These are phyloP conservation scores for Sturmia bella DNA, from an alignment of 2,888 invertebrate genomes.

Conservation along the genomic window DNA sequence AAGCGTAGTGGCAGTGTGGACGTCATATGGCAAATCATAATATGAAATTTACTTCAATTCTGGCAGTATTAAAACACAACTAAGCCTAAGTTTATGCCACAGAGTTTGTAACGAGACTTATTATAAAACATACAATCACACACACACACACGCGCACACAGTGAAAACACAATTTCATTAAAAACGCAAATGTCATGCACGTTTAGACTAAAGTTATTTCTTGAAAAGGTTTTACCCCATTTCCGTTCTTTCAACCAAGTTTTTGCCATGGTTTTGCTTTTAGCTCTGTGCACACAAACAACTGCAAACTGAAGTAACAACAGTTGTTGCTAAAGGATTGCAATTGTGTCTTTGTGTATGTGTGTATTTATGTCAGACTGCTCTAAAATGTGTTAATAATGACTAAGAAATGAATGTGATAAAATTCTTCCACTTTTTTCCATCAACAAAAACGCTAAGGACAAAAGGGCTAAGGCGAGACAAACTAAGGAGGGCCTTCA, in stretches of 20 bases:
- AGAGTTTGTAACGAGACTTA: constrained; percentile 48
- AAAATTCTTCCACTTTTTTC: constrained; percentile 21
- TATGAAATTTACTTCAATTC: constrained; percentile 36
- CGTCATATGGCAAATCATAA: constrained; percentile 56
- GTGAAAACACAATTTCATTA: constrained; percentile 51
- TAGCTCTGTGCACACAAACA: not conserved
- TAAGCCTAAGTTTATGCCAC: constrained; percentile 60
- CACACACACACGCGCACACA: not conserved
- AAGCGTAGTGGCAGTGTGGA: constrained; percentile 21
- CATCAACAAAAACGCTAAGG: no score
- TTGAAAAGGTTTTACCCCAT: constrained; percentile 65
- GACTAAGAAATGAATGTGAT: constrained; percentile 49
- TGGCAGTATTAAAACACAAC: not conserved
- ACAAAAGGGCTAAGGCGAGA: no score
- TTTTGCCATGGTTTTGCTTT: constrained; percentile 42
- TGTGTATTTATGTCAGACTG: not conserved
- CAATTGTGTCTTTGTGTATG: no score
- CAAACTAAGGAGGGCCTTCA: no score
- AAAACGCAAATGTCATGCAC: constrained; percentile 69
- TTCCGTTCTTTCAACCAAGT: constrained; percentile 63
- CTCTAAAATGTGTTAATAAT: constrained; percentile 65
- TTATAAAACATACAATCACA: not conserved
- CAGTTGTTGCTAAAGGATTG: constrained; percentile 45
- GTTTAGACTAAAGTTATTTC: constrained; percentile 64
- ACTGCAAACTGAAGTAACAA: constrained; percentile 9